These are phyloP conservation scores for Busseola fusca DNA, from an alignment of 2,888 invertebrate species.

Conservation along the genomic window DNA sequence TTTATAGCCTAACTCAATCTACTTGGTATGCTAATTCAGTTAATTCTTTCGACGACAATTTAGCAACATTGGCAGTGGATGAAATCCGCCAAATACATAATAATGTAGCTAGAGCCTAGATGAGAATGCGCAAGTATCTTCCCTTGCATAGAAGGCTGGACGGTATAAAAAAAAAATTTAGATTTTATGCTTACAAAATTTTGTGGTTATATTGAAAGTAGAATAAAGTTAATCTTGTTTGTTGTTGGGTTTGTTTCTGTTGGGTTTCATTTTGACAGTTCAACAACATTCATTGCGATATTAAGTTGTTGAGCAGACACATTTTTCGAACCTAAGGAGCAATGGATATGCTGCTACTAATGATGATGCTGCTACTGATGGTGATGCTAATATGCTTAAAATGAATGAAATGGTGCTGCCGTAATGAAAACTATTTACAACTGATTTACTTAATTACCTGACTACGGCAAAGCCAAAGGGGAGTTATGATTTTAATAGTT, in stretches of 20 bases:
- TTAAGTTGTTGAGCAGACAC: too few relatives aligned
- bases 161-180: constrained; percentile 35
- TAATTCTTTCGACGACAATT: constrained; percentile 34
- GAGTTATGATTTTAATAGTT: neutral
- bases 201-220: constrained; percentile 13
- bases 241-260: too few relatives aligned
- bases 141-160: constrained; percentile 16
- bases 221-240: neutral
- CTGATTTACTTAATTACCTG: neutral
- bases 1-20: constrained; percentile 23
- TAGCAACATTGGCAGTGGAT: constrained; percentile 40
- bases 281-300: too few relatives aligned
- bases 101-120: constrained; percentile 70
- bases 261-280: too few relatives aligned
- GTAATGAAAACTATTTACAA: neutral
- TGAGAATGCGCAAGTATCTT: constrained; percentile 58
- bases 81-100: constrained; percentile 68
- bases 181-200: constrained; percentile 35
- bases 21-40: constrained; percentile 39
- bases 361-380: too few relatives aligned
- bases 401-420: too few relatives aligned
- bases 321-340: too few relatives aligned
- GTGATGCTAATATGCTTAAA: too few relatives aligned
- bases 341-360: too few relatives aligned
- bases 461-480: neutral